These are phyloP conservation scores for Cyanocitta stelleri DNA, from an alignment of 2,113 vertebrate genomes.

Conservation along the genomic window DNA sequence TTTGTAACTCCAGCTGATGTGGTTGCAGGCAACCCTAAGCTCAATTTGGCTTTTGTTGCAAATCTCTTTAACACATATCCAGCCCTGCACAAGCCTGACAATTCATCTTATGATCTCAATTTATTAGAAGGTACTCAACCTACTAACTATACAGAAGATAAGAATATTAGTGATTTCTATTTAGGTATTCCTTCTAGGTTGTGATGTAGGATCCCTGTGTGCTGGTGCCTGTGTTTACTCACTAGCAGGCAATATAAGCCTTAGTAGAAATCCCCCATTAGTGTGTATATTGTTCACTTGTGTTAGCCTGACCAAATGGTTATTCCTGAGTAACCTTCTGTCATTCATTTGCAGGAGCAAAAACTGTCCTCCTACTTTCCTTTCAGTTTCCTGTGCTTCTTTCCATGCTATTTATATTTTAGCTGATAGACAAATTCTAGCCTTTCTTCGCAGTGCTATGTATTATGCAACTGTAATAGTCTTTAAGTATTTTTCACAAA, in stretches of 20 bases:
- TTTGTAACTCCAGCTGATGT: slow-evolving; percentile 93
- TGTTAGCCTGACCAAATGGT: not conserved
- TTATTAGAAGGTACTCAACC: slow-evolving; percentile 82
- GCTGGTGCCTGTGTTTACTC: not conserved
- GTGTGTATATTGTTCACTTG: not conserved
- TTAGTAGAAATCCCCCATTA: not conserved
- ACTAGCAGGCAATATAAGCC: not conserved
- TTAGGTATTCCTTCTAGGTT: not conserved
- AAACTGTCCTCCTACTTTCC: not conserved
- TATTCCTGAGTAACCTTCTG: not conserved
- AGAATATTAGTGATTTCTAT: not conserved
- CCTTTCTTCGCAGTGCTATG: not conserved
- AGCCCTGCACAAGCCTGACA: slow-evolving; percentile 71
- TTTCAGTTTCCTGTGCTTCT: not conserved
- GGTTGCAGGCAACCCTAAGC: slow-evolving; percentile 91
- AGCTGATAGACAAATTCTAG: not conserved
- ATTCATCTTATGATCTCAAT: slow-evolving; percentile 73
- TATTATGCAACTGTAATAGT: not conserved
- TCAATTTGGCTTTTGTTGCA: slow-evolving; percentile 94
- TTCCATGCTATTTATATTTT: not conserved
- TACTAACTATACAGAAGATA: not conserved
- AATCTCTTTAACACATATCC: slow-evolving; percentile 94
- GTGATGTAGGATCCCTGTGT: not conserved
- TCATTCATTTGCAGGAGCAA: not conserved
- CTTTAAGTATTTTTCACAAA: not conserved